Evolutionary conservation across 2,113 vertebrate genomes (phyloP).

Genomic region (Hydrolagus affinis): DNA sequence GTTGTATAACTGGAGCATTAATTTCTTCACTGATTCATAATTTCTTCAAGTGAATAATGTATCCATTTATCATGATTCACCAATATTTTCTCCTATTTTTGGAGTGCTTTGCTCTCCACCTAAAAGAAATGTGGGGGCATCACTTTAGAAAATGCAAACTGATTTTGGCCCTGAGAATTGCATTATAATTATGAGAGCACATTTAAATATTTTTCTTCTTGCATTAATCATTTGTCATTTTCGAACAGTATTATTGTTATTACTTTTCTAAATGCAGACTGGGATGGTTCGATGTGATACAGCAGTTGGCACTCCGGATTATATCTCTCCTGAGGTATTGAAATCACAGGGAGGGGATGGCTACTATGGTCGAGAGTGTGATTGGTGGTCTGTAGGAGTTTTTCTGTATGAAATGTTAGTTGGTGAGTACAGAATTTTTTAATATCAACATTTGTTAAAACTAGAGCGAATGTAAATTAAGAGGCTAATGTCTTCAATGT

Average conservation of each 20-base stretch:
- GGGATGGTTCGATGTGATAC: conserved; percentile 97
- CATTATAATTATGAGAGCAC: background rate
- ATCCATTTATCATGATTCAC: background rate
- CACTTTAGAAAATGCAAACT: background rate
- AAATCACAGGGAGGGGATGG: conserved; percentile 96
- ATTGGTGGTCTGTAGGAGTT: conserved; percentile 98
- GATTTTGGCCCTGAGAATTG: background rate
- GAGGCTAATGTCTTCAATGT: background rate
- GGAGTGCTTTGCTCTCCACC: background rate
- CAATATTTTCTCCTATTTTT: background rate
- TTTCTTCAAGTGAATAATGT: background rate
- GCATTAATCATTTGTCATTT: background rate
- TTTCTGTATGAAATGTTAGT: conserved; percentile 98
- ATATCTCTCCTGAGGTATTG: conserved; percentile 90
- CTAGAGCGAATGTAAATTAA: background rate
- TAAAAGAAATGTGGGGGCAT: no score
- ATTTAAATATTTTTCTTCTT: background rate
- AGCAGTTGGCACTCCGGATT: conserved; percentile 90
- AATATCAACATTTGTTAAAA: background rate
- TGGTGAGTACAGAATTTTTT: conserved; percentile 65
- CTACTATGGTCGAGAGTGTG: conserved; percentile 88
- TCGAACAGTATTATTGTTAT: background rate
- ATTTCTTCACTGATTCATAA: no score
- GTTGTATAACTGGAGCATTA: no score
- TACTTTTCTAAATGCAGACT: conserved; percentile 55